A percentile compares a stretch with the other conserved stretches of the same genome.
These are phyloP conservation scores for Actinostola sp. DNA, from an alignment of 92 coral and sea anemone genomes.

Conservation along the genomic window DNA sequence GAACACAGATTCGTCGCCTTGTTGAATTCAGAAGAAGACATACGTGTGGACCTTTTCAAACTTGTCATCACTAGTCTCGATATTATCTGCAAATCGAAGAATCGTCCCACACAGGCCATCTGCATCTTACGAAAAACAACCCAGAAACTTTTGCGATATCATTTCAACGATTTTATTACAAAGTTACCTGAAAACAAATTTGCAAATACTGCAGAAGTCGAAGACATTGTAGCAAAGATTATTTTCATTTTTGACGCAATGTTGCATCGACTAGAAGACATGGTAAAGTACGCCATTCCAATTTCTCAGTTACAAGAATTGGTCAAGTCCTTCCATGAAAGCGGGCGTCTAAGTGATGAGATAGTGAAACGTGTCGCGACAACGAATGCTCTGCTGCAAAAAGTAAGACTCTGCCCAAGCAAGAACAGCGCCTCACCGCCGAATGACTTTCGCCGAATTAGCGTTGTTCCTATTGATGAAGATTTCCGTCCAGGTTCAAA, in stretches of 20 bases:
- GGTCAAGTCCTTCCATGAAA: constrained; percentile 12
- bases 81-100: background rate
- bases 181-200: background rate
- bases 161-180: background rate
- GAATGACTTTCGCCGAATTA: constrained; percentile 64
- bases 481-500: constrained; percentile 56
- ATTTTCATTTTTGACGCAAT: constrained; percentile 24
- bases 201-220: constrained; percentile 2
- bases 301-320: constrained; percentile 58
- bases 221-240: constrained; percentile 30
- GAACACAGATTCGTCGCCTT: constrained; percentile 37
- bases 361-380: constrained; percentile 41
- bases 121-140: constrained; percentile 3
- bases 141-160: background rate
- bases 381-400: constrained; percentile 39
- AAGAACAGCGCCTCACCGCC: constrained; percentile 63
- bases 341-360: constrained; percentile 23
- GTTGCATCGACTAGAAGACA: constrained; percentile 32
- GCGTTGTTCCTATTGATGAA: constrained; percentile 67
- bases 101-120: background rate
- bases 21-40: constrained; percentile 31
- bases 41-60: constrained; percentile 51
- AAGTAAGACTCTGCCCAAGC: constrained; percentile 28
- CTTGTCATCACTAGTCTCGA: constrained; percentile 27
- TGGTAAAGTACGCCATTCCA: constrained; percentile 51